Evolutionary conservation across 2,888 invertebrate genomes (phyloP).

Genomic region (Drosophila picticornis): DNA sequence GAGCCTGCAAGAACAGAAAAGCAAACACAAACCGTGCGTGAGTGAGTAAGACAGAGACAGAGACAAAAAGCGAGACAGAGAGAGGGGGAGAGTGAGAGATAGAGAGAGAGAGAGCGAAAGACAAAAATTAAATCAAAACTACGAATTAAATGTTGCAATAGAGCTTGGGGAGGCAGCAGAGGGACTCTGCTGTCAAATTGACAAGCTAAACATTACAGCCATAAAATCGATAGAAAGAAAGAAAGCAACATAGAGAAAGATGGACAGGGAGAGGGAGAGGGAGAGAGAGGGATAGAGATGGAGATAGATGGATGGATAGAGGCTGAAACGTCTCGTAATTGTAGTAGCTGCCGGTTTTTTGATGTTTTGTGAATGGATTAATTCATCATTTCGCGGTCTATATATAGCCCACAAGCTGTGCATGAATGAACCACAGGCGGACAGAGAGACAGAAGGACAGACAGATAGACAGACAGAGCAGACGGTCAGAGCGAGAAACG

Average conservation of each 20-base stretch:
- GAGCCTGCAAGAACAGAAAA: slow-evolving; percentile 89
- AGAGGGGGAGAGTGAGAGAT: not conserved
- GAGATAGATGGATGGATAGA: slow-evolving; percentile 12
- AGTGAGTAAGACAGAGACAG: not conserved
- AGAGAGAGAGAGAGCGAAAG: slow-evolving; percentile 6
- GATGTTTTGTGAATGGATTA: slow-evolving; percentile 72
- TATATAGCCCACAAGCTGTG: slow-evolving; percentile 20
- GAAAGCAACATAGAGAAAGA: slow-evolving; percentile 5
- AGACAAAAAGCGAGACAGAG: not conserved
- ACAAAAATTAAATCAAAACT: slow-evolving; percentile 74
- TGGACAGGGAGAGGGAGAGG: not conserved
- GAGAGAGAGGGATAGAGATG: slow-evolving; percentile 6
- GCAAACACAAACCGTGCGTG: slow-evolving; percentile 22
- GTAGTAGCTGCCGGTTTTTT: slow-evolving; percentile 66
- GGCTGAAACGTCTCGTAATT: slow-evolving; percentile 55
- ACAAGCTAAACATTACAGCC: slow-evolving; percentile 38
- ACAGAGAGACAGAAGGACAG: not conserved
- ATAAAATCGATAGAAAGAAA: slow-evolving; percentile 51
- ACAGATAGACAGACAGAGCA: not conserved
- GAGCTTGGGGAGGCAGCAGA: not conserved
- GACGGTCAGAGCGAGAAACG: slow-evolving; percentile 3
- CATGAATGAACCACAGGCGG: slow-evolving; percentile 53
- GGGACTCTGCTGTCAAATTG: slow-evolving; percentile 40
- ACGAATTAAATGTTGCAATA: slow-evolving; percentile 69
- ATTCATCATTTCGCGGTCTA: slow-evolving; percentile 74